Percentiles rank a stretch among this genome's conserved stretches.
Conservation (phyloP, 2,888 invertebrate genomes). For the Hedychridium roseum region DNA sequence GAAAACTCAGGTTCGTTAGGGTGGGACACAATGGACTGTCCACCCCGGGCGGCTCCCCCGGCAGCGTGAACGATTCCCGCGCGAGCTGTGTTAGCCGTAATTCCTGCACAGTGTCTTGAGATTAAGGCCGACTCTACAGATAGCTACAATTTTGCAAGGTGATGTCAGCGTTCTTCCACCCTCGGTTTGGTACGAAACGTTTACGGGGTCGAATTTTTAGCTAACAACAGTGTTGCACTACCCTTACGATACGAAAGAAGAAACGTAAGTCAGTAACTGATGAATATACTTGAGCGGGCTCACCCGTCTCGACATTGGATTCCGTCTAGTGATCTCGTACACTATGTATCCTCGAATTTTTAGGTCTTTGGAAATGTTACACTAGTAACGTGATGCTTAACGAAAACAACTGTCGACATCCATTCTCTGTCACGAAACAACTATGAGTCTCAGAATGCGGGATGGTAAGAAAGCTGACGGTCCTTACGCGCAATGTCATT, state of each 20-base stretch:
- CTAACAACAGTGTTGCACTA: no score
- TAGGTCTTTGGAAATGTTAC: conserved; percentile 4
- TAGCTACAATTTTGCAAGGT: conserved; percentile 22
- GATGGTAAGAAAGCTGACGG: no score
- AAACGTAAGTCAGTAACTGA: no score
- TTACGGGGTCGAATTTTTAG: conserved; percentile 6
- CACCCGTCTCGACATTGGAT: no score
- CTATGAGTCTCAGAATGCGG: no score
- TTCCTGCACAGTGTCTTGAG: conserved; percentile 66
- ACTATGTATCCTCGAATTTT: conserved; percentile 4
- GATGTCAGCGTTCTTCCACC: conserved; percentile 40
- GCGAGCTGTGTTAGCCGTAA: conserved; percentile 66
- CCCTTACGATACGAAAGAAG: no score
- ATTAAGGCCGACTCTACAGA: conserved; percentile 26
- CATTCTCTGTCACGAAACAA: no score
- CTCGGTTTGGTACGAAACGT: conserved; percentile 18
- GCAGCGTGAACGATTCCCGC: conserved; percentile 61
- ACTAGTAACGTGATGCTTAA: conserved; percentile 23
- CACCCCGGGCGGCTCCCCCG: conserved; percentile 62
- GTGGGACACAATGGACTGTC: conserved; percentile 53
- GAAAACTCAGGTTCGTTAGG: conserved; percentile 58
- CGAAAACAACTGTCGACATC: no score
- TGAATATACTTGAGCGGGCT: no score
- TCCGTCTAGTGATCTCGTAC: no score
- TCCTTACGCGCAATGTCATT: no score